Conservation (phyloP, 2,888 invertebrate species). For the Prenolepis imparis region DNA sequence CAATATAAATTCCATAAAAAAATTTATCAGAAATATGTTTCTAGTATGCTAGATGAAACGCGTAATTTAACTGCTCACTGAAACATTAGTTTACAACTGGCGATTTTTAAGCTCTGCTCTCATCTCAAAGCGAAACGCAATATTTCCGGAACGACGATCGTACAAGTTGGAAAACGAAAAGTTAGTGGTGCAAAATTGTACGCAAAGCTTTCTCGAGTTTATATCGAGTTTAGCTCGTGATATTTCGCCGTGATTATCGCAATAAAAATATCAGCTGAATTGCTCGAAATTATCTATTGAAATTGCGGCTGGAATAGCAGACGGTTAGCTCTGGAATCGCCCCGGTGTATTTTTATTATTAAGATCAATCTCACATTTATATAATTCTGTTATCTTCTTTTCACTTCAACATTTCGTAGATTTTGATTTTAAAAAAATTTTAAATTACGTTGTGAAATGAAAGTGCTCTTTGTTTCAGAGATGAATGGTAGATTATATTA, state of each 20-base stretch:
- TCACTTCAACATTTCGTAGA: neutral
- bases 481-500: neutral
- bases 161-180: constrained; percentile 23
- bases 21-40: neutral
- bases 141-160: constrained; percentile 30
- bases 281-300: constrained; percentile 15
- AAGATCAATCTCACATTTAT: neutral
- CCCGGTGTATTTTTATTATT: neutral
- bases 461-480: neutral
- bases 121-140: constrained; percentile 28
- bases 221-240: constrained; percentile 5
- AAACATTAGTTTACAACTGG: constrained; percentile 15
- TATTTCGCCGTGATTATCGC: neutral
- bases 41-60: neutral
- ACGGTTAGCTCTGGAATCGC: neutral
- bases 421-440: constrained; percentile 2
- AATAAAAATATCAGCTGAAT: neutral
- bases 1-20: neutral
- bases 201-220: constrained; percentile 15
- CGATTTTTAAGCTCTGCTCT: constrained; percentile 5
- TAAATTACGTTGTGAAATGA: neutral
- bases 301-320: constrained; percentile 9
- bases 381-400: neutral
- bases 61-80: constrained; percentile 1
- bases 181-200: constrained; percentile 8